phyloP scores from a whole-genome alignment of 2,888 invertebrate genomes.

The Cephus spinipes region DNA sequence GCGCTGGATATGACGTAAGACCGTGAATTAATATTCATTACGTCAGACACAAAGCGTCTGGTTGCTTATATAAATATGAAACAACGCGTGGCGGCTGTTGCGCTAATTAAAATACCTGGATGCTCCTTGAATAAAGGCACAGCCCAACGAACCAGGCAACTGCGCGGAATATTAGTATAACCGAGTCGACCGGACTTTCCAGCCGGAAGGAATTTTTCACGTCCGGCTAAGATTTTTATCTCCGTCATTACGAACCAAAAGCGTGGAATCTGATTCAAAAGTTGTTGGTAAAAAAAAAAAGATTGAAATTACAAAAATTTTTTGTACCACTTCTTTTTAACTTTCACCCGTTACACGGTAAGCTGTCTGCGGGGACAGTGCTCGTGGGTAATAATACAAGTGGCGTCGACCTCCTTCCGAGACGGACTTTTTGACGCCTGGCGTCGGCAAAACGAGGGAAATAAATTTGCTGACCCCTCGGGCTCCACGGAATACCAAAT shows the following conservation, averaged over 20 bases:
- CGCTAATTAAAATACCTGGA: conserved; percentile 60
- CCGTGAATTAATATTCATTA: conserved; percentile 60
- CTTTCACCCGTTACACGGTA: no score
- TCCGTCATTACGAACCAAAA: neutral
- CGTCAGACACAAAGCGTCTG: conserved; percentile 41
- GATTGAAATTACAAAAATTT: no score
- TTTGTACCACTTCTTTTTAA: no score
- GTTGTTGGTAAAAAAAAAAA: no score
- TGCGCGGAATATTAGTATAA: neutral
- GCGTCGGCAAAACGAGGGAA: conserved; percentile 6
- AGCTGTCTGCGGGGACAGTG: neutral
- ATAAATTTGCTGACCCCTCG: conserved; percentile 20
- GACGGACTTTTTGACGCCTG: conserved; percentile 1
- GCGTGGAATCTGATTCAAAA: neutral
- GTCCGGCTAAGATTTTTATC: neutral
- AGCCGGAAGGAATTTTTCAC: neutral
- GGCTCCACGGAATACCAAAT: conserved; percentile 8
- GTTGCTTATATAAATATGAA: conserved; percentile 48
- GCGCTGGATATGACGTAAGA: conserved; percentile 6
- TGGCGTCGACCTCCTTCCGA: conserved; percentile 1
- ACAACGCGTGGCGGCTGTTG: conserved; percentile 42
- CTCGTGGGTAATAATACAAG: conserved; percentile 7
- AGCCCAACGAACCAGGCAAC: neutral
- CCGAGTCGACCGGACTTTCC: neutral
- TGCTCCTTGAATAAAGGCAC: conserved; percentile 27